Percentiles rank a stretch among this genome's conserved stretches.
phyloP scores from a whole-genome alignment of 2,113 vertebrate species.

The Dipodomys spectabilis region DNA sequence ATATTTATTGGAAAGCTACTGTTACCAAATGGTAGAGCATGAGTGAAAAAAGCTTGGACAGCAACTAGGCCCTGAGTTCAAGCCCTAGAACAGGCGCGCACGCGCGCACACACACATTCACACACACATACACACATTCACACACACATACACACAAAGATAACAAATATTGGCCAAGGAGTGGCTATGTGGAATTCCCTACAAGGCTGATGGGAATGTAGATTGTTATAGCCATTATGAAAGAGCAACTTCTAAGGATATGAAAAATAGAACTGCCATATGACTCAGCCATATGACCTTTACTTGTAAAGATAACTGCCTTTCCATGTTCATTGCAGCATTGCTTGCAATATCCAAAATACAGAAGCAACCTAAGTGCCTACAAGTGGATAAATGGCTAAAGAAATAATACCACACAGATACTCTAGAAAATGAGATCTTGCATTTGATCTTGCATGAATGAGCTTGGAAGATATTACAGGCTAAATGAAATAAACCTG shows the following conservation, averaged over 20 bases:
- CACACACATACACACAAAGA: background rate
- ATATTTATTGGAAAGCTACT: background rate
- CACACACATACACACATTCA: too few relatives aligned
- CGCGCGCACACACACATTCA: too few relatives aligned
- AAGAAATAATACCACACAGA: background rate
- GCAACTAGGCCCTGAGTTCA: too few relatives aligned
- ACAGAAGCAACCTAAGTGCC: background rate
- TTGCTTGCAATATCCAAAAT: background rate
- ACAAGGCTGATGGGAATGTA: background rate
- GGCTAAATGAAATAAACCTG: background rate
- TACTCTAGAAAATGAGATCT: background rate
- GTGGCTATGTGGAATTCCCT: background rate
- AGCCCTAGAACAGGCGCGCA: too few relatives aligned
- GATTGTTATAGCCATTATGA: background rate
- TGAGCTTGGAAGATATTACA: background rate
- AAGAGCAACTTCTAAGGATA: background rate
- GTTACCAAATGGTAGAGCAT: too few relatives aligned
- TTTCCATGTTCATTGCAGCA: background rate
- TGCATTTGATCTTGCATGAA: background rate
- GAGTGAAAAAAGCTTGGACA: too few relatives aligned
- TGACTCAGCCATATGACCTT: background rate
- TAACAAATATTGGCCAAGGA: background rate
- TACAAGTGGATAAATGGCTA: too few relatives aligned
- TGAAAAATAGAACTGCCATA: background rate
- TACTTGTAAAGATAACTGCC: background rate